Conservation (phyloP, 2,113 vertebrate species). For the Carassius auratus region DNA sequence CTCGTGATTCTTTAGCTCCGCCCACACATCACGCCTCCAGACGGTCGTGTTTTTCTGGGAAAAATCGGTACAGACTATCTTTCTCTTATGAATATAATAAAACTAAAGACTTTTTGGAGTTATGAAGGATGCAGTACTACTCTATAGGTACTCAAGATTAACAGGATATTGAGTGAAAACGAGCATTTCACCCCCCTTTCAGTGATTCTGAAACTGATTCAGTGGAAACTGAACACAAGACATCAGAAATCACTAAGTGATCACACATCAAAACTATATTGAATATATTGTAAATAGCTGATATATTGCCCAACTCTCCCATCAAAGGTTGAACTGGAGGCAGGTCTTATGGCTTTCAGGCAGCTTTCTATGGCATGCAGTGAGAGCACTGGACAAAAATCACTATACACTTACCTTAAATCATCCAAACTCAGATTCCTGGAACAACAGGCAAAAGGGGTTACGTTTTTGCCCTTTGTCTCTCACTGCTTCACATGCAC, state of each 20-base stretch:
- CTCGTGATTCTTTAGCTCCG: no score
- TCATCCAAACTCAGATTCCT: slow-evolving; percentile 93
- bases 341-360: background rate
- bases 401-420: slow-evolving; percentile 79
- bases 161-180: no score
- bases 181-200: no score
- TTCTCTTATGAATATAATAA: no score
- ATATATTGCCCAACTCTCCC: background rate
- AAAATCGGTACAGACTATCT: no score
- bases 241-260: background rate
- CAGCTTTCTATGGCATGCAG: slow-evolving; percentile 50
- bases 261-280: background rate
- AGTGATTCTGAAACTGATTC: no score
- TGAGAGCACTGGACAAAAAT: slow-evolving; percentile 42
- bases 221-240: background rate
- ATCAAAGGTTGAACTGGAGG: background rate
- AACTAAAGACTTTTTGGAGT: no score
- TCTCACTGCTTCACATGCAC: background rate
- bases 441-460: slow-evolving; percentile 81
- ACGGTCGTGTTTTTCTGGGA: no score
- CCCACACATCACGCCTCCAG: no score
- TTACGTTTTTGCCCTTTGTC: slow-evolving; percentile 63
- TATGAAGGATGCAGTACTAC: no score
- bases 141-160: no score
- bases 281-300: background rate